Conservation (phyloP, 2,797 vertebrate genomes). For the Nyctibius grandis region DNA sequence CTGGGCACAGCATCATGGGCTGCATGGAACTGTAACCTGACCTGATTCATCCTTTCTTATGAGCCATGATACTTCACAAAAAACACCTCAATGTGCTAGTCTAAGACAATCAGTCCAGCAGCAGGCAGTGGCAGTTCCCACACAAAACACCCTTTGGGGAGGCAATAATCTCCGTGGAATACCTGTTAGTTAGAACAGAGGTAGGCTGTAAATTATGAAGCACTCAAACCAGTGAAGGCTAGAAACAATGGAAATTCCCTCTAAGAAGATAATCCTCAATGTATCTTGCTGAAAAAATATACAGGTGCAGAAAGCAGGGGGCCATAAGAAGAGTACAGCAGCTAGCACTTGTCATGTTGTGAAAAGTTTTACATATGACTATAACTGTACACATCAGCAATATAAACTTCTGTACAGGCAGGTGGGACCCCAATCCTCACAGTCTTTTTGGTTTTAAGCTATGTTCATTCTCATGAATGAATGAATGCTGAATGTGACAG, state of each 20-base stretch:
- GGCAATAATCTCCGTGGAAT: neutral
- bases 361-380: neutral
- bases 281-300: neutral
- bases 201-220: neutral
- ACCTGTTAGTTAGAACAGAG: neutral
- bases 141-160: accelerated
- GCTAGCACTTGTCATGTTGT: neutral
- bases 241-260: neutral
- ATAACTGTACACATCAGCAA: neutral
- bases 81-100: accelerated
- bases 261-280: neutral
- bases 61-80: neutral
- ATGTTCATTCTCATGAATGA: neutral
- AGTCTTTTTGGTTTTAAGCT: neutral
- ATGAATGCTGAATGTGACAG: too few species aligned
- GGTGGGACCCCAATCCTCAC: neutral
- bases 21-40: neutral
- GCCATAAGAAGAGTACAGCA: neutral
- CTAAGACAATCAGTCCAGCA: slow-evolving; percentile 22
- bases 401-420: neutral
- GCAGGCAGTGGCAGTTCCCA: neutral
- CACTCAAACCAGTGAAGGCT: neutral
- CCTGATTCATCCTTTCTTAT: neutral
- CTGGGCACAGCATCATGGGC: neutral
- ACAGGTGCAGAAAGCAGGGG: neutral